Evolutionary conservation across 2,113 vertebrate species (phyloP).

Genomic region (Oriolus oriolus): DNA sequence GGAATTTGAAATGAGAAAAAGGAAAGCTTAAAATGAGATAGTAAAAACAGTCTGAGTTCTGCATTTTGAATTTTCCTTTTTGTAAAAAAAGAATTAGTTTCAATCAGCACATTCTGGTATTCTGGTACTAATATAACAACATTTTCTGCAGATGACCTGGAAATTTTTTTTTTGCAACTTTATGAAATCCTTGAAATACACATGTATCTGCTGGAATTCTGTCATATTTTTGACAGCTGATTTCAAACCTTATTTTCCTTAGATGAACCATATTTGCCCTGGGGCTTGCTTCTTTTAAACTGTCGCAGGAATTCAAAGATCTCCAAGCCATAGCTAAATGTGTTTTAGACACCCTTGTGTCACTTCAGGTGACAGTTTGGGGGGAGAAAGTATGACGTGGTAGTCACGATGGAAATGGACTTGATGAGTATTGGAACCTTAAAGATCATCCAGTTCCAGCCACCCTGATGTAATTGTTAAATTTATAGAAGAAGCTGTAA

Average conservation of each 20-base stretch:
- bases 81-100: background rate
- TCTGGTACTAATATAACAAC: background rate
- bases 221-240: background rate
- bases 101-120: background rate
- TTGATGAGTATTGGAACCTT: background rate
- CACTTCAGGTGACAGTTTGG: background rate
- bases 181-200: background rate
- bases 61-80: background rate
- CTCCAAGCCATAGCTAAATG: background rate
- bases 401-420: background rate
- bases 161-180: background rate
- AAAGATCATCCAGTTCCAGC: background rate
- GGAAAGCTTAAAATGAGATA: background rate
- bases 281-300: background rate
- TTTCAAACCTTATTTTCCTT: background rate
- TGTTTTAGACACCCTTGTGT: background rate
- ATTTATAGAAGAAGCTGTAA: background rate
- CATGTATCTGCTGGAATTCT: background rate
- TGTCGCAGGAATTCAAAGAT: background rate
- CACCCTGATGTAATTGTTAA: background rate
- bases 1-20: background rate
- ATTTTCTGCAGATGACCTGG: background rate
- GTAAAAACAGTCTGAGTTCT: background rate
- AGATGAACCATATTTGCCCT: background rate
- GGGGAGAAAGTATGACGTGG: background rate